Percentiles rank a stretch among this genome's conserved stretches.
Conservation (phyloP, 2,888 invertebrate genomes). For the Rhaphigaster nebulosa region DNA sequence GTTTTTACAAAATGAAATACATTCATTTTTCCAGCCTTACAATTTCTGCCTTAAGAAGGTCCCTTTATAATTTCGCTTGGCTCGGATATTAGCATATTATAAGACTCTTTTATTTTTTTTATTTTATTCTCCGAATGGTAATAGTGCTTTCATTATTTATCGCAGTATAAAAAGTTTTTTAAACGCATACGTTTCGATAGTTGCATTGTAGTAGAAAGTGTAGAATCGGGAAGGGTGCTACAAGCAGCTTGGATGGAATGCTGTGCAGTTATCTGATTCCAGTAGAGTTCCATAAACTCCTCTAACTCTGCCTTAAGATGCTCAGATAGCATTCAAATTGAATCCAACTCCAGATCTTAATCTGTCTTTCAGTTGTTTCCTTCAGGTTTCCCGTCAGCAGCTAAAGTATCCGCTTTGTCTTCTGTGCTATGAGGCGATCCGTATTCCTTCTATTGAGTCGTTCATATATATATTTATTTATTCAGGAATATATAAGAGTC, state of each 20-base stretch:
- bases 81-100: too few species aligned
- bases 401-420: neutral
- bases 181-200: too few species aligned
- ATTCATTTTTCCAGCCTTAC: too few species aligned
- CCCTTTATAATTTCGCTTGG: too few species aligned
- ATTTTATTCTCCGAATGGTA: too few species aligned
- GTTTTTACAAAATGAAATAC: too few species aligned
- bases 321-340: conserved; percentile 25
- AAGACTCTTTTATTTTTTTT: too few species aligned
- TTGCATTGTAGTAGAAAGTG: neutral
- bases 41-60: too few species aligned
- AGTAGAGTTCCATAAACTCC: conserved; percentile 12
- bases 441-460: neutral
- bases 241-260: neutral
- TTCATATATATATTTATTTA: too few species aligned
- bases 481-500: too few species aligned
- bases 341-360: conserved; percentile 1
- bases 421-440: neutral
- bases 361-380: conserved; percentile 41
- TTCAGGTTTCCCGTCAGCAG: neutral
- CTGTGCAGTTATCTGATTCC: neutral
- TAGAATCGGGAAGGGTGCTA: neutral
- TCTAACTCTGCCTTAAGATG: conserved; percentile 5
- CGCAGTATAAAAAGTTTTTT: too few species aligned
- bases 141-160: too few species aligned